Evolutionary conservation across 2,797 vertebrate species (phyloP).

Genomic region (Premnoplex brunnescens): DNA sequence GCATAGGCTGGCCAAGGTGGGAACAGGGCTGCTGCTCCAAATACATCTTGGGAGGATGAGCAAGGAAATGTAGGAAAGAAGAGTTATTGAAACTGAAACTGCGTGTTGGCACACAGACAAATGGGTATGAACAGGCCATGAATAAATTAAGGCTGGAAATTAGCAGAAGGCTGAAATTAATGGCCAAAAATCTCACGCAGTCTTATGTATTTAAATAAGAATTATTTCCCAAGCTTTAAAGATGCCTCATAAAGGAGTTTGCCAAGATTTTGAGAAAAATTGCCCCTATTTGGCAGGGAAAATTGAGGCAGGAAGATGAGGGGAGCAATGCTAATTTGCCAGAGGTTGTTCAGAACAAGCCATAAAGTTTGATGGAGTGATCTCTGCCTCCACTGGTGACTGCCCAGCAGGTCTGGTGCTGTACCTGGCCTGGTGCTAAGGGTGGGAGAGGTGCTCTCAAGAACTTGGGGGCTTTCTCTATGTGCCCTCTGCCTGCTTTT

Average conservation of each 20-base stretch:
- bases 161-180: slow-evolving; percentile 41
- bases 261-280: slow-evolving; percentile 41
- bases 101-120: background rate
- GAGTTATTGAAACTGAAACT: background rate
- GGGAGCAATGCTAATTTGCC: background rate
- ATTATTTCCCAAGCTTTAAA: slow-evolving; percentile 26
- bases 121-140: slow-evolving; percentile 13
- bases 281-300: background rate
- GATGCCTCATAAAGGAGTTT: background rate
- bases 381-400: background rate
- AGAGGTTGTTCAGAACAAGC: background rate
- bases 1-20: background rate
- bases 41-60: background rate
- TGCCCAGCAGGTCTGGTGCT: background rate
- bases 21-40: background rate
- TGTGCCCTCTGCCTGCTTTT: background rate
- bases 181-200: background rate
- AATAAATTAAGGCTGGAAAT: slow-evolving; percentile 50
- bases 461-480: background rate
- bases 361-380: background rate
- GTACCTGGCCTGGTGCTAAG: background rate
- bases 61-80: background rate
- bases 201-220: slow-evolving; percentile 23
- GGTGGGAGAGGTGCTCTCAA: background rate
- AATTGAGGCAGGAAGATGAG: background rate